phyloP scores from a whole-genome alignment of 2,797 vertebrate genomes.

The Phoxinus dragarum region DNA sequence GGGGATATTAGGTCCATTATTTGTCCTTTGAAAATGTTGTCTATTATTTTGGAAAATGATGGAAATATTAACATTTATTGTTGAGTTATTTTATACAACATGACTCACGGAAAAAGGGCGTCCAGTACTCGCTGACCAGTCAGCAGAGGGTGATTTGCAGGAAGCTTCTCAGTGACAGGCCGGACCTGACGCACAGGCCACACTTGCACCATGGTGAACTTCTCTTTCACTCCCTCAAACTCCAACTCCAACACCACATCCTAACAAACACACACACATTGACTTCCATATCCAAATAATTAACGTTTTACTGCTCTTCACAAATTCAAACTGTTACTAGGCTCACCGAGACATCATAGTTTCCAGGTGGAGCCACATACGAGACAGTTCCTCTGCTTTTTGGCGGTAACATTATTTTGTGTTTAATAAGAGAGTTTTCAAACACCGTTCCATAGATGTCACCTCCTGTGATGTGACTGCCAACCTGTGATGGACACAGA shows the following conservation, averaged over 20 bases:
- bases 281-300: background rate
- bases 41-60: background rate
- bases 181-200: constrained; percentile 96
- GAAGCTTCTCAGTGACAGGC: constrained; percentile 95
- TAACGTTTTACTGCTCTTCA: too few species aligned
- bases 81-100: background rate
- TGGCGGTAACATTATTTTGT: constrained; percentile 97
- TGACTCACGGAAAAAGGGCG: constrained; percentile 93
- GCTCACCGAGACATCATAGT: constrained; percentile 87
- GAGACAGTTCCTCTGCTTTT: constrained; percentile 92
- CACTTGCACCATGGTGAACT: constrained; percentile 97
- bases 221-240: constrained; percentile 95
- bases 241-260: constrained; percentile 97
- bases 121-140: constrained; percentile 88
- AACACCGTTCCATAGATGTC: constrained; percentile 87
- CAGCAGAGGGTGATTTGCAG: constrained; percentile 90
- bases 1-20: background rate
- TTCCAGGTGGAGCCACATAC: constrained; percentile 91
- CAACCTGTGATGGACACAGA: constrained; percentile 70
- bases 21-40: background rate
- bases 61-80: background rate
- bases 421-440: constrained; percentile 92
- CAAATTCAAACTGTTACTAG: background rate
- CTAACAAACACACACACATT: constrained; percentile 68
- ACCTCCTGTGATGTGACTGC: constrained; percentile 94